Evolutionary conservation across 2,888 invertebrate species (phyloP).

Genomic region (Volucella inflata): DNA sequence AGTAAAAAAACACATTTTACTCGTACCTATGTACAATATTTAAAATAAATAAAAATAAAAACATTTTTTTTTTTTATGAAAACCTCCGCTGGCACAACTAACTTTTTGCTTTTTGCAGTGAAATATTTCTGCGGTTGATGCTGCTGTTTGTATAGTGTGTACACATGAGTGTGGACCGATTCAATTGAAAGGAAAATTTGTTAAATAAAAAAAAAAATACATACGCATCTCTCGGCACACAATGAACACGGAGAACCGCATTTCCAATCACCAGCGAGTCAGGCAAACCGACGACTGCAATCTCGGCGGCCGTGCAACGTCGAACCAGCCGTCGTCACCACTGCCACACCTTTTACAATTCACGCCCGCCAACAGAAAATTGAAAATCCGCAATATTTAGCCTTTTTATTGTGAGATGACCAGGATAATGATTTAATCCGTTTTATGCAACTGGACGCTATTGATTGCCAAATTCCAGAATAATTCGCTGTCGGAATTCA

Average conservation of each 20-base stretch:
- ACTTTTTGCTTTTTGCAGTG: conserved; percentile 52
- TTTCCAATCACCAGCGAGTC: conserved; percentile 53
- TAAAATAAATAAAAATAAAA: conserved; percentile 9
- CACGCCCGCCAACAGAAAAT: conserved; percentile 56
- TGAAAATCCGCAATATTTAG: conserved; percentile 76
- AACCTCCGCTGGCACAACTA: conserved; percentile 48
- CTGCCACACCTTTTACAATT: conserved; percentile 59
- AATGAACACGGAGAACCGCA: conserved; percentile 53
- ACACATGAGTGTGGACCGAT: conserved; percentile 36
- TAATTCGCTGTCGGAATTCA: conserved; percentile 73
- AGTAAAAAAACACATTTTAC: conserved; percentile 16
- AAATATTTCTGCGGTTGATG: conserved; percentile 71
- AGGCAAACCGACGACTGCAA: conserved; percentile 25
- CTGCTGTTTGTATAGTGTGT: conserved; percentile 55
- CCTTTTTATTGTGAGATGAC: conserved; percentile 75
- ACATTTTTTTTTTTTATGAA: not conserved
- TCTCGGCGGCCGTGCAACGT: not conserved
- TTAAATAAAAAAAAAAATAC: conserved; percentile 41
- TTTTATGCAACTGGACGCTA: conserved; percentile 72
- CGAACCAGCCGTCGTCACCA: conserved; percentile 1
- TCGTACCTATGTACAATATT: conserved; percentile 1
- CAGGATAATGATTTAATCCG: conserved; percentile 75
- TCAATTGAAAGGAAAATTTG: conserved; percentile 70
- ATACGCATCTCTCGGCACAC: conserved; percentile 46
- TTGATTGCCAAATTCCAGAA: conserved; percentile 74